phyloP scores from a whole-genome alignment of 2,797 vertebrate genomes.

The Eremophila alpestris region DNA sequence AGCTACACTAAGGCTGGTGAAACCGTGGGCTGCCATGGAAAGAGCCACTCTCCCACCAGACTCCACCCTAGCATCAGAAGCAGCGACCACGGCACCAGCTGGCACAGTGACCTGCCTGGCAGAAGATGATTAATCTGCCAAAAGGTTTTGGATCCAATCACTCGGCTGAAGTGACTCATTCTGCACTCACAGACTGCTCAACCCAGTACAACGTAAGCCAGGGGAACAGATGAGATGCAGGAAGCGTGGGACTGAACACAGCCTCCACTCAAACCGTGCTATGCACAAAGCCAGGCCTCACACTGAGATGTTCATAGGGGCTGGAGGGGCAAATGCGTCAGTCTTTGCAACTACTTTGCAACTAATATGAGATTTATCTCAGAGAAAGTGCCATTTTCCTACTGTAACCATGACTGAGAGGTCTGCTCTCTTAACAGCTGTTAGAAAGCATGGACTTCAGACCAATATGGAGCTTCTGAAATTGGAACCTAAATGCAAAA shows the following conservation, averaged over 20 bases:
- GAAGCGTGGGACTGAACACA: not conserved
- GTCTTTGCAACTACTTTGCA: not conserved
- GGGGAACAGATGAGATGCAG: not conserved
- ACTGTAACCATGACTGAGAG: not conserved
- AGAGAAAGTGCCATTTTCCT: not conserved
- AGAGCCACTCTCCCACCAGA: not conserved
- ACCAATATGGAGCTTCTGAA: not conserved
- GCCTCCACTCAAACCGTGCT: not conserved
- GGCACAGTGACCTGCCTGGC: not conserved
- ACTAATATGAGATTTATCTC: not conserved
- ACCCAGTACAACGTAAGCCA: not conserved
- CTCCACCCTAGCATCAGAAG: not conserved
- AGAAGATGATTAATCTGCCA: conserved; percentile 5
- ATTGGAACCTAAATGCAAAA: not conserved
- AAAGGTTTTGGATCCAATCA: not conserved
- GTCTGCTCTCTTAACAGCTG: not conserved
- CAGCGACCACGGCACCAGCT: not conserved
- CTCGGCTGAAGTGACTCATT: conserved; percentile 11
- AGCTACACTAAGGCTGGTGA: not conserved
- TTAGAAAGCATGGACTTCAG: not conserved
- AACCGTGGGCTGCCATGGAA: not conserved
- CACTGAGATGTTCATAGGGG: not conserved
- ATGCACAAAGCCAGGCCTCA: not conserved
- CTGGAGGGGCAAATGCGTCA: not conserved
- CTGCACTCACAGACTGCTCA: not conserved